These are phyloP conservation scores for Pristionchus mayeri DNA, from an alignment of 2,888 invertebrate species.

Conservation along the genomic window DNA sequence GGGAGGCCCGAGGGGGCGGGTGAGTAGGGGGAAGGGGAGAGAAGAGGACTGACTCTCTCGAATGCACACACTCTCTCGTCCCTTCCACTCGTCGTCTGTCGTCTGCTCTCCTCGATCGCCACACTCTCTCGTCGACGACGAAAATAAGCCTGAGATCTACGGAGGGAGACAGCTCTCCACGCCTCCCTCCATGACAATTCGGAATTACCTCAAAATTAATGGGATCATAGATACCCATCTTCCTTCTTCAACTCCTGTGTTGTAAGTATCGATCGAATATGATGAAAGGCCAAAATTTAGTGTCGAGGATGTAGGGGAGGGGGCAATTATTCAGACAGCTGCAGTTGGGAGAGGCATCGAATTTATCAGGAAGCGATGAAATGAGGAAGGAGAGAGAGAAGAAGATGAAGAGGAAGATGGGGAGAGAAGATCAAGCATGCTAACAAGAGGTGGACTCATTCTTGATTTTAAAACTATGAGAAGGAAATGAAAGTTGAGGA, in stretches of 20 bases:
- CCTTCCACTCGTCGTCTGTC: neutral
- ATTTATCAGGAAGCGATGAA: constrained; percentile 14
- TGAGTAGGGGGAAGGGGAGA: constrained; percentile 16
- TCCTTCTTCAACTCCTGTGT: neutral
- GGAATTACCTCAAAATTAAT: neutral
- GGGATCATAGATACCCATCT: too few relatives aligned
- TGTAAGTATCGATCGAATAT: too few relatives aligned
- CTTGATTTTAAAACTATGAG: too few relatives aligned
- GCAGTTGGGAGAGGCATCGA: constrained; percentile 14
- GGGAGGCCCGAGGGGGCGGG: constrained; percentile 20
- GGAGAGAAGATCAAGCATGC: constrained; percentile 12
- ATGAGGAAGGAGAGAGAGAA: neutral
- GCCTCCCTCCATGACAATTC: neutral
- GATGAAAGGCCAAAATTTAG: too few relatives aligned
- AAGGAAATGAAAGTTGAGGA: too few relatives aligned
- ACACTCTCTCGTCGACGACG: neutral
- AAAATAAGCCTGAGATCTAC: constrained; percentile 34
- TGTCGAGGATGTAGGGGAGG: neutral
- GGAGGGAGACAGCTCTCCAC: too few relatives aligned
- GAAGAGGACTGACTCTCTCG: neutral
- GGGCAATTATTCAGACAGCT: neutral
- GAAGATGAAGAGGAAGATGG: neutral
- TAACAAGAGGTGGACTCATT: neutral
- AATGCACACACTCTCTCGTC: neutral
- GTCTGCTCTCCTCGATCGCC: neutral